These are phyloP conservation scores for Leptopilina syphax DNA, from an alignment of 2,888 invertebrate genomes.

Conservation along the genomic window DNA sequence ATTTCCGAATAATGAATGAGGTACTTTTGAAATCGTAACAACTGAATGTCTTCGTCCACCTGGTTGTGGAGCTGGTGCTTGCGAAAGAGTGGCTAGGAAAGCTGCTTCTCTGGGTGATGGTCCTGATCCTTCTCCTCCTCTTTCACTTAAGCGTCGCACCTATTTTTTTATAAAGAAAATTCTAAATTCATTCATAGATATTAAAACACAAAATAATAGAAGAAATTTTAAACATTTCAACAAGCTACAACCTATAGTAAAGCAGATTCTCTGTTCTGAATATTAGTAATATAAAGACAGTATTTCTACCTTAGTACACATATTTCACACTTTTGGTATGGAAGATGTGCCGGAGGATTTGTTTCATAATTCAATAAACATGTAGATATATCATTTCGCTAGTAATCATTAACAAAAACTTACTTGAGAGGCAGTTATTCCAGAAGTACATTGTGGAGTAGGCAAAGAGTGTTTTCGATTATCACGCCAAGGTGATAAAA, in stretches of 20 bases:
- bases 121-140: conserved; percentile 86
- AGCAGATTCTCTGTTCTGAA: no score
- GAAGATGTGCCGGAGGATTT: no score
- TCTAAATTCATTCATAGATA: background rate
- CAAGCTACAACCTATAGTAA: no score
- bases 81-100: conserved; percentile 88
- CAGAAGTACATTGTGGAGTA: conserved; percentile 89
- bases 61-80: conserved; percentile 84
- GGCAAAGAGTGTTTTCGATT: conserved; percentile 90
- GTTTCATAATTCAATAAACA: no score
- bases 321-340: no score
- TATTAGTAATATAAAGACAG: no score
- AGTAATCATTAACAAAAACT: conserved; percentile 5
- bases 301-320: no score
- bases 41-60: conserved; percentile 91
- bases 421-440: conserved; percentile 90
- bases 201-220: no score
- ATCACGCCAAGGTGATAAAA: conserved; percentile 89
- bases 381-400: no score
- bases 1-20: conserved; percentile 86
- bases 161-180: conserved; percentile 59
- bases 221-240: no score
- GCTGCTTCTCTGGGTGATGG: conserved; percentile 89
- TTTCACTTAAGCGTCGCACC: conserved; percentile 89
- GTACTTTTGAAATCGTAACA: conserved; percentile 90